Percentiles rank a stretch among this genome's conserved stretches.
Conservation (phyloP, 1,140 invertebrate species). For the Papilio helenus region DNA sequence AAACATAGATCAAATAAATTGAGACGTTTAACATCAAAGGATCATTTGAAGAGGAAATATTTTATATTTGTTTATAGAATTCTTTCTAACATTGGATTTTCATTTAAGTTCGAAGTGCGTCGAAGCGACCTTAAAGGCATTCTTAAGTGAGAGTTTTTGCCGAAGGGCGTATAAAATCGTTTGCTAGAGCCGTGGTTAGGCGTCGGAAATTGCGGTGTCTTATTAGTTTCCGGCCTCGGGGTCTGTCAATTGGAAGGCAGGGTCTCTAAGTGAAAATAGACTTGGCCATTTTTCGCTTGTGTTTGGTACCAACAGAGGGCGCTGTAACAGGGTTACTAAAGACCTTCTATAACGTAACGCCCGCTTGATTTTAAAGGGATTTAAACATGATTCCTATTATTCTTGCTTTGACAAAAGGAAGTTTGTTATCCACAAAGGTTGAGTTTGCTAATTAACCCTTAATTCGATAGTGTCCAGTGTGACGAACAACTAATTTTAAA, state of each 20-base stretch:
- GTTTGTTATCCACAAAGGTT: background rate
- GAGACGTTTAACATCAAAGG: background rate
- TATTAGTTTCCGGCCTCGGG: constrained; percentile 67
- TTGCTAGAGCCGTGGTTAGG: constrained; percentile 56
- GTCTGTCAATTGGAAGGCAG: constrained; percentile 57
- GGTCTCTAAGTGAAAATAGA: constrained; percentile 61
- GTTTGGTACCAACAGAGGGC: constrained; percentile 16
- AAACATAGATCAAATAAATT: background rate
- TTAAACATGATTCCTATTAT: constrained; percentile 8
- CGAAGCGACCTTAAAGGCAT: constrained; percentile 54
- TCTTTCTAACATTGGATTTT: constrained; percentile 35
- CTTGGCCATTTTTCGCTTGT: constrained; percentile 55
- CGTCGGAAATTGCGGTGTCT: constrained; percentile 71
- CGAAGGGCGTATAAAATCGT: constrained; percentile 63
- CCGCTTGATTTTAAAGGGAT: background rate
- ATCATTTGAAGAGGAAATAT: background rate
- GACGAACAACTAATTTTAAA: too few relatives aligned
- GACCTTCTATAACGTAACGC: background rate
- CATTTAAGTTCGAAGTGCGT: constrained; percentile 45
- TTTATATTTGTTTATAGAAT: constrained; percentile 4
- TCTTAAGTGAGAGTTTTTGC: constrained; percentile 61
- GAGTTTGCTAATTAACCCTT: background rate
- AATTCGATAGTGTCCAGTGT: too few relatives aligned
- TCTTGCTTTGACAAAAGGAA: constrained; percentile 19
- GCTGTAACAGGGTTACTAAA: constrained; percentile 19